A percentile compares a stretch with the other conserved stretches of the same genome.
These are phyloP conservation scores for Tetrao urogallus DNA, from an alignment of 2,113 vertebrate species.

Conservation along the genomic window DNA sequence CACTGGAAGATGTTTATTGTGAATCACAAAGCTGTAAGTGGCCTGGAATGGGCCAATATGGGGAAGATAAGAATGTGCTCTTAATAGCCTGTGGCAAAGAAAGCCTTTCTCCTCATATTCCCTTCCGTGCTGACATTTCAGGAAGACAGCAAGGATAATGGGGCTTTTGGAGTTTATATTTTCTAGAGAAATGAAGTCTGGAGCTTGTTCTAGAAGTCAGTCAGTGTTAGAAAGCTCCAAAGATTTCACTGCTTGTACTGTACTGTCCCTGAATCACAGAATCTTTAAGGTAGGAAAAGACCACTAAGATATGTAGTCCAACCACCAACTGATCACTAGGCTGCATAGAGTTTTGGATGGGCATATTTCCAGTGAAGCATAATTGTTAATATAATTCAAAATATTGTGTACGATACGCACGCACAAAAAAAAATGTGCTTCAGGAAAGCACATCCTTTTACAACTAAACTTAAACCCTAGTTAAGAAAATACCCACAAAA, in stretches of 20 bases:
- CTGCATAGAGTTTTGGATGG: neutral
- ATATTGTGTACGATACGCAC: neutral
- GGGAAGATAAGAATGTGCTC: neutral
- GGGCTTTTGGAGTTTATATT: neutral
- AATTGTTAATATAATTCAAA: neutral
- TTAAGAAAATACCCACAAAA: neutral
- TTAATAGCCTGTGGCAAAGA: neutral
- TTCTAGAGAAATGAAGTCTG: neutral
- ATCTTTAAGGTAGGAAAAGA: too few relatives aligned
- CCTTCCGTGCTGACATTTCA: neutral
- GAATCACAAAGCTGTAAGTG: neutral
- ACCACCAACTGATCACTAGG: too few relatives aligned
- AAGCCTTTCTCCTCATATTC: neutral
- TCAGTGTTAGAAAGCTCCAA: neutral
- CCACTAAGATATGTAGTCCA: too few relatives aligned
- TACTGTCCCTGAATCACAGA: neutral
- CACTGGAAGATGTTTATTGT: neutral
- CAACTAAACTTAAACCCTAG: neutral
- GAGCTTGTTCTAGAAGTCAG: neutral
- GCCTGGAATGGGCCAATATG: neutral
- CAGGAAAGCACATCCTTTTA: neutral
- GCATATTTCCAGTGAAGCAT: neutral
- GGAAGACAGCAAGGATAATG: neutral
- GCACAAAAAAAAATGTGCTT: neutral
- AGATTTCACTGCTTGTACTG: neutral